Evolutionary conservation across 2,113 vertebrate species (phyloP).

Genomic region (Alethe diademata): DNA sequence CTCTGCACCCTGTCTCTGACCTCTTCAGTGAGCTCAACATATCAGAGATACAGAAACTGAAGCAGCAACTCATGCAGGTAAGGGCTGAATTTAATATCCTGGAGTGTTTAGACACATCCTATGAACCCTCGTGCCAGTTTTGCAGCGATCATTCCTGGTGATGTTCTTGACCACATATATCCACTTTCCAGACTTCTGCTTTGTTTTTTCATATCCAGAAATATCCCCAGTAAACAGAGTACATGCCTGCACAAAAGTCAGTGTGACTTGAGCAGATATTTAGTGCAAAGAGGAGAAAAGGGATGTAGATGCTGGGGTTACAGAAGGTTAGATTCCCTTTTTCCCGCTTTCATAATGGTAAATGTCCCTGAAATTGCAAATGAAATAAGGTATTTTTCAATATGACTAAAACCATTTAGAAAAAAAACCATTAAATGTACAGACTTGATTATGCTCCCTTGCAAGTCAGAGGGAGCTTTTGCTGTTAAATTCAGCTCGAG

Average conservation of each 20-base stretch:
- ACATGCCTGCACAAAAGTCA: not conserved
- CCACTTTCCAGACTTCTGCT: not conserved
- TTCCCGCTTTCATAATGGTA: not conserved
- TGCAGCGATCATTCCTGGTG: not conserved
- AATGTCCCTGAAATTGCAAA: not conserved
- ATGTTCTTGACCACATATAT: fast-evolving
- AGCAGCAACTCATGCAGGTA: slow-evolving; percentile 97
- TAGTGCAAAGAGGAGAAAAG: not conserved
- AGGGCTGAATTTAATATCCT: not conserved
- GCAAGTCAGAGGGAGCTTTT: not conserved
- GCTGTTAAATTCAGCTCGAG: not conserved
- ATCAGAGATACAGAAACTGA: slow-evolving; percentile 97
- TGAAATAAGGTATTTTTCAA: not conserved
- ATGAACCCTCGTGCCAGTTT: not conserved
- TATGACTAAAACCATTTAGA: not conserved
- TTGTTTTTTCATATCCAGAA: not conserved
- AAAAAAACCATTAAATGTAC: fast-evolving
- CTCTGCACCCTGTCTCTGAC: slow-evolving; percentile 88
- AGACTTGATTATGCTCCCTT: not conserved
- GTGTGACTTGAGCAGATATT: not conserved
- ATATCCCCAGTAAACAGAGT: not conserved
- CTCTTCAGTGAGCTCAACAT: slow-evolving; percentile 98
- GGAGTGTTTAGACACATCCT: not conserved
- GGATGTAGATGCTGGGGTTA: not conserved
- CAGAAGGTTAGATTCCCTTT: not conserved